Evolutionary conservation across 1,140 invertebrate genomes (phyloP).

Genomic region (Drosophila quadrilineata): DNA sequence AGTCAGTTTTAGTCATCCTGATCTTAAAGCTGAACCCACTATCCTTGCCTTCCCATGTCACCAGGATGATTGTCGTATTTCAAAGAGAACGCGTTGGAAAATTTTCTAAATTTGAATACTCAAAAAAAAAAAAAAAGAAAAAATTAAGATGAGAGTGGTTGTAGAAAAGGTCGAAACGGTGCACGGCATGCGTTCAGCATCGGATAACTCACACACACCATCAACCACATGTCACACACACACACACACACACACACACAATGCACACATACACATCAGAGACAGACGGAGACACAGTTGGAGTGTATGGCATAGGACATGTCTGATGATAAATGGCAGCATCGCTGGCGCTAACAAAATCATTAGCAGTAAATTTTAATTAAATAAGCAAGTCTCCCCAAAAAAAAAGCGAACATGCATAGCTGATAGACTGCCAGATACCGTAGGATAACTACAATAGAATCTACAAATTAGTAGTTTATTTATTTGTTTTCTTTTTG

Average conservation of each 20-base stretch:
- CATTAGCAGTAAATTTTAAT: constrained; percentile 68
- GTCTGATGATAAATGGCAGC: constrained; percentile 59
- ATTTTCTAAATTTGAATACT: constrained; percentile 77
- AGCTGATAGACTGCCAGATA: too few relatives aligned
- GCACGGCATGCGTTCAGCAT: constrained; percentile 74
- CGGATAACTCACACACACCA: constrained; percentile 14
- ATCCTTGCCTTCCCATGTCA: too few relatives aligned
- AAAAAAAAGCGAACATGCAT: too few relatives aligned
- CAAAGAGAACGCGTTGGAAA: too few relatives aligned
- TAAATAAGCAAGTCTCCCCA: constrained; percentile 20
- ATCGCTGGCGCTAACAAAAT: constrained; percentile 59
- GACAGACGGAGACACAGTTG: neutral
- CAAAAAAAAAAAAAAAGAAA: constrained; percentile 48
- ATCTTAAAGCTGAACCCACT: too few relatives aligned
- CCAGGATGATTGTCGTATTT: too few relatives aligned
- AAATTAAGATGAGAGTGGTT: neutral
- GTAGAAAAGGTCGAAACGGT: constrained; percentile 22
- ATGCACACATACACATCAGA: neutral
- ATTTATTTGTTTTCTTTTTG: too few relatives aligned
- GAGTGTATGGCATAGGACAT: constrained; percentile 10
- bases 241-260: too few relatives aligned
- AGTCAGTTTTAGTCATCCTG: too few relatives aligned
- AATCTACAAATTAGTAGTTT: too few relatives aligned
- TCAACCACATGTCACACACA: neutral
- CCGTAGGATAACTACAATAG: too few relatives aligned